Evolutionary conservation across 2,113 vertebrate genomes (phyloP), one percentile per base, ranked within the genome.

Genomic region (Panthera leo): DNA sequence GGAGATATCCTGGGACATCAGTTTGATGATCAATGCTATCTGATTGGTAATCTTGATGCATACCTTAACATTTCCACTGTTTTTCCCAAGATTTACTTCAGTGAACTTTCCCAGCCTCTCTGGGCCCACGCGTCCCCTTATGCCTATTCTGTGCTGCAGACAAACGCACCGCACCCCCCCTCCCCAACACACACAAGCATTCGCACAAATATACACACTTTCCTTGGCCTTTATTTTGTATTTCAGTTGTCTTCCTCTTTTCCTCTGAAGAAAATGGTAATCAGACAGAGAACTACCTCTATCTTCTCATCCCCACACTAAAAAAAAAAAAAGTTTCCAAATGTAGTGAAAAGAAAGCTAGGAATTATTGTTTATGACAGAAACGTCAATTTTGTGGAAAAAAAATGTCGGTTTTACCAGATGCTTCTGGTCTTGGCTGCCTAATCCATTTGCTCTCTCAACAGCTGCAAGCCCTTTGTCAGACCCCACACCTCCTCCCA

Each of bases 401-500:
- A 93, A 94, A 87, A 94, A 85, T 85, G 89, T 95, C 9, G 0
- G 79, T 97, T 98, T 98, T 97, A 91, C 97, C 65, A 95, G 97
- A 96, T 98, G 97, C 97, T 98, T 98, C 97, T 92, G 82, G 76
- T 97, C 55, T 78, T 5, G 14, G 82, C 83, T 98, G 82, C 90
- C 79, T 97, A 96, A 92, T 88, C 94, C 94, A 90, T 97, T 78
- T 25, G 96, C 93, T 83, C 25, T 96, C 94, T 97, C 85, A 75
- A 76, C 88, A 97, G 80, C 97, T 97, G 88, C 76, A 93, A 86
- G 65, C 51, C 96, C 84, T 97, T 98, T 95, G 86, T 92, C 15
- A 73, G 85, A 87, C 94, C 91, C 94, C 94, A 96, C 82, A 91
- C 89, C 65, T 79, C 91, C 96, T 92, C 91, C 95, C 92, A 65